Conservation (phyloP, 2,113 vertebrate species). For the Brachypteracias leptosomus region DNA sequence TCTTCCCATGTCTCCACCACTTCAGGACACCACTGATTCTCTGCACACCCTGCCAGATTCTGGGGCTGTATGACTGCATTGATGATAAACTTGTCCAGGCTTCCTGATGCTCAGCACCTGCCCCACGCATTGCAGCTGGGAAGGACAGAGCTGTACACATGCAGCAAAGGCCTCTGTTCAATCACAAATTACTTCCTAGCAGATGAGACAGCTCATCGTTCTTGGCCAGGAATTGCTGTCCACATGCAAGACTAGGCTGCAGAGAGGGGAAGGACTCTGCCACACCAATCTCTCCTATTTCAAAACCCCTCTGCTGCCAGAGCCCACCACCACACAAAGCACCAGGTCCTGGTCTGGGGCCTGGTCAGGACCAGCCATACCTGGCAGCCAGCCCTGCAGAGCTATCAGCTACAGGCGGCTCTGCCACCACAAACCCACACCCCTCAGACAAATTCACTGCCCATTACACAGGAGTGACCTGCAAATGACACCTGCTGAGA, state of each 20-base stretch:
- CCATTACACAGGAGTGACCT: too few relatives aligned
- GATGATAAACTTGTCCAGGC: not conserved
- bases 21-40: not conserved
- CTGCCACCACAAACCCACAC: not conserved
- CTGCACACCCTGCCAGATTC: not conserved
- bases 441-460: not conserved
- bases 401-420: not conserved
- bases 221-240: not conserved
- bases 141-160: not conserved
- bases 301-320: not conserved
- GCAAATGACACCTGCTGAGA: not conserved
- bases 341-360: not conserved
- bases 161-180: not conserved
- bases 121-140: not conserved
- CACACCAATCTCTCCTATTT: not conserved
- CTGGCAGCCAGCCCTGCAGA: not conserved
- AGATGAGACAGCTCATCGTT: not conserved
- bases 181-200: not conserved
- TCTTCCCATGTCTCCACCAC: not conserved
- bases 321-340: rapidly evolving
- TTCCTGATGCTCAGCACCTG: not conserved
- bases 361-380: not conserved
- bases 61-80: too few relatives aligned
- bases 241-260: not conserved
- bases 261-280: not conserved